Evolutionary conservation across 53 echinoderm and acorn worm genomes (phyloP), one percentile per base, ranked within the genome.

Genomic region (Apostichopus leukothele): DNA sequence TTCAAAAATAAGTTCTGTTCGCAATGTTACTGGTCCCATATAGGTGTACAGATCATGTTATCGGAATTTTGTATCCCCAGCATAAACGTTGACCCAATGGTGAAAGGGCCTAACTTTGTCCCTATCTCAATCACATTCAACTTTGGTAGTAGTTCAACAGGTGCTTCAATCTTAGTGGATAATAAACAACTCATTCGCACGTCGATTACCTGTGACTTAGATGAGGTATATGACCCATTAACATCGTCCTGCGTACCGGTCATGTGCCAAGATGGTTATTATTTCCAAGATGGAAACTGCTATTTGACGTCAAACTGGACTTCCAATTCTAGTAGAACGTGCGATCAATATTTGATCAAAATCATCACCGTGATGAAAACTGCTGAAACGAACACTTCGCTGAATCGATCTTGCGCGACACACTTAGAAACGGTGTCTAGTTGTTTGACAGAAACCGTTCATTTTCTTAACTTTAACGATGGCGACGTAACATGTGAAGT

Each of bases 41-140:
- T 57, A 10, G 57, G 57, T 57, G 8, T 57, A 9, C 8, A 57
- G 7, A 10, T 9, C 7, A 57, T 57, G 8, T 9, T 57, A 57
- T 57, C 10, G 1, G 10, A 57, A 57, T 57, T 57, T 3, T 57
- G 57, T 57, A 9, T 1, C 57, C 57, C 57, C 57, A 9, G 8
- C 10, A 39, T 39, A 39, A 39, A 39, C 39, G 39, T 39, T 39
- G 39, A 39, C 39, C 39, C 39, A 39, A 39, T 39, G 39, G 39
- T 39, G 39, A 39, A 39, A 39, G 57, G 27, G 50, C 39, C 53
- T 14, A 8, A 9, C 6, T 18, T 79, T 13, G 79, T 79, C n/a
- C 79, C 79, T 14, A 79, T 79, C 27, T 79, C 79, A 11, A 79
- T 79, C 18, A 79, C 79, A 5, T 79, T 79, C 27, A 79, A 79